phyloP scores from a whole-genome alignment of 2,888 invertebrate genomes.

The Leptopilina syphax region DNA sequence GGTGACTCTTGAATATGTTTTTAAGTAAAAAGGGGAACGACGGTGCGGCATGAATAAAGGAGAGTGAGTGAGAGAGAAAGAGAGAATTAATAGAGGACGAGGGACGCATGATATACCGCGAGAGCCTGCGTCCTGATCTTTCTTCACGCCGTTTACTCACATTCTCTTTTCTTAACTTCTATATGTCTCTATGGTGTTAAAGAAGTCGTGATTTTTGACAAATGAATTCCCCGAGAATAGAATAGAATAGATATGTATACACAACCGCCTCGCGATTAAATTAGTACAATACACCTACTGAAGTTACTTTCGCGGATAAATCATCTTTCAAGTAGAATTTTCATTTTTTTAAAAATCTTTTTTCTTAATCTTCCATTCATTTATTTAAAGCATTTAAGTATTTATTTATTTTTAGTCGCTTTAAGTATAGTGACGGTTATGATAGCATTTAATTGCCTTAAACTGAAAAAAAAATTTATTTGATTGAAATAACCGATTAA shows the following conservation, averaged over 20 bases:
- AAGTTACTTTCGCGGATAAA: too few species aligned
- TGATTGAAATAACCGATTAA: too few species aligned
- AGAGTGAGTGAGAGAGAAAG: constrained; percentile 28
- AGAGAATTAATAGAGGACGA: constrained; percentile 46
- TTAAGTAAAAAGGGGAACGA: constrained; percentile 26
- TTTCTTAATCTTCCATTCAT: too few species aligned
- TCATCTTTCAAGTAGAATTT: too few species aligned
- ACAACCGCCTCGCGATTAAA: too few species aligned
- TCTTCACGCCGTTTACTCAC: constrained; percentile 68
- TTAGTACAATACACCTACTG: too few species aligned
- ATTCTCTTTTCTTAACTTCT: constrained; percentile 50
- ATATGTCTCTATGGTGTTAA: constrained; percentile 34
- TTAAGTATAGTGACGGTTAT: too few species aligned
- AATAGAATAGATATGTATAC: not conserved
- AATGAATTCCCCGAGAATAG: constrained; percentile 30
- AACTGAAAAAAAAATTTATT: too few species aligned
- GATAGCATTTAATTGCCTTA: too few species aligned
- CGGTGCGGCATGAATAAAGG: constrained; percentile 46
- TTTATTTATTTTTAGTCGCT: too few species aligned
- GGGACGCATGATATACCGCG: constrained; percentile 67
- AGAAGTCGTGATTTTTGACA: constrained; percentile 25
- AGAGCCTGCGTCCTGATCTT: constrained; percentile 70
- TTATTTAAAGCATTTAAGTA: too few species aligned
- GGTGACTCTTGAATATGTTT: constrained; percentile 22
- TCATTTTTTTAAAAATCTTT: too few species aligned